Base-by-base conservation (phyloP, 2,113 vertebrate species). In the Puma concolor region DNA sequence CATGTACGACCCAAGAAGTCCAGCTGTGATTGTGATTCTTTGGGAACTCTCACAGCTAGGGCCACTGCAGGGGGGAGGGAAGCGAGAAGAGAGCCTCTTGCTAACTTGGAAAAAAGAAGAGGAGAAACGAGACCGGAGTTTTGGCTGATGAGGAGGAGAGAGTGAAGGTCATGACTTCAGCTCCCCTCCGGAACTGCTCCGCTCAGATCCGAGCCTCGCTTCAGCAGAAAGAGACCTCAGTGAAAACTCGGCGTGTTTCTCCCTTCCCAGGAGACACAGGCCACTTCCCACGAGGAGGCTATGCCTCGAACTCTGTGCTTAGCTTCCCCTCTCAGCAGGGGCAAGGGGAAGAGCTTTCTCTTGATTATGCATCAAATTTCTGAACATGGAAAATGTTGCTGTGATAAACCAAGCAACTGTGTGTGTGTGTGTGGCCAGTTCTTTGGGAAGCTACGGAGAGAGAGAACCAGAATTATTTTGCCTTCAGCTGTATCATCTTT, bases 201-300 rank as follows among this genome's bases (percentile, higher is more conserved):
- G 2, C 12, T n/a, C 38, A 54, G 13, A 23, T 36, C 15, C 6
- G 1, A 2, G 25, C 81, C 41, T 36, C 9, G 29, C 31, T 1
- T 66, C 79, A 67, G 36, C 27, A 71, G 41, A 36, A 48, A 60
- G 67, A 64, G 36, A 27, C 19, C 29, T 80, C 4, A 0, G 50
- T 0, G 1, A 13, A 44, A 36, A 54, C 29, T 1, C 7, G 11
- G 1, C 0, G 2, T 12, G 36, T 8, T 33, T 48, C 41, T 48
- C n/a, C 50, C 60, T 77, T 19, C 69, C 31, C 38, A 0, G 27
- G 57, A 54, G 69, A 64, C 41, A 10, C 19, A 92, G 50, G 50
- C 23, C 19, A 1, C 15, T 21, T 41, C 15, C 74, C 86, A 66
- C 23, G 7, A 41, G 64, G 4, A 14, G 33, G 57, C 2, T 4